Conservation (phyloP, 1,140 invertebrate genomes). For the Drosophila seguyi region DNA sequence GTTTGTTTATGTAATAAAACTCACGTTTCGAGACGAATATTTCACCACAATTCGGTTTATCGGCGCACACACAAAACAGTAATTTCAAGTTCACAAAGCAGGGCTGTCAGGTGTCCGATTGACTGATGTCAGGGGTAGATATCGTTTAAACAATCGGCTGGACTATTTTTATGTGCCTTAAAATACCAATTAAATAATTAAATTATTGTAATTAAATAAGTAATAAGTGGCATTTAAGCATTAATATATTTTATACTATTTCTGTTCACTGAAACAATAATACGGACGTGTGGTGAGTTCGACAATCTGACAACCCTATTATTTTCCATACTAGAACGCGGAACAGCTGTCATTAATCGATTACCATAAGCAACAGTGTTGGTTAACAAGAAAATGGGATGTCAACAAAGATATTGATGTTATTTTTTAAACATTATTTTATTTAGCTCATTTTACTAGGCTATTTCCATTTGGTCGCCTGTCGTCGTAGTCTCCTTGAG, state of each 20-base stretch:
- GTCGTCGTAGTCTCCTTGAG: constrained; percentile 11
- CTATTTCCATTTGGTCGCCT: constrained; percentile 53
- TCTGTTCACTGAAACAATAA: background rate
- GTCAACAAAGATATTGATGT: constrained; percentile 24
- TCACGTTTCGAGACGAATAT: constrained; percentile 54
- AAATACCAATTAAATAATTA: background rate
- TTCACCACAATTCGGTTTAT: constrained; percentile 72
- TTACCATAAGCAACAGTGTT: constrained; percentile 9
- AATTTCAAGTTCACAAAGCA: constrained; percentile 55
- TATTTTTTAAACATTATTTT: constrained; percentile 6
- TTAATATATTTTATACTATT: background rate
- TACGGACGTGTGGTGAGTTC: background rate
- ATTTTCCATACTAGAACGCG: background rate
- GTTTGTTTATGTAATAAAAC: constrained; percentile 75
- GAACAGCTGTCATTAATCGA: constrained; percentile 19
- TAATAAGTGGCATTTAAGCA: too few relatives aligned
- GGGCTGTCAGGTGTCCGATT: constrained; percentile 14
- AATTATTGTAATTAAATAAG: background rate
- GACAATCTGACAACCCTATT: background rate
- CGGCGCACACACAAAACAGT: constrained; percentile 45
- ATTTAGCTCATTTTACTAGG: constrained; percentile 8
- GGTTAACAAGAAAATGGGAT: constrained; percentile 1
- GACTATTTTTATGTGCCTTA: too few relatives aligned
- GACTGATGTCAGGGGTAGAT: background rate
- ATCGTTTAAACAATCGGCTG: background rate